These are phyloP conservation scores for Taeniopygia guttata DNA, from an alignment of 2,797 vertebrate species.

Conservation along the genomic window DNA sequence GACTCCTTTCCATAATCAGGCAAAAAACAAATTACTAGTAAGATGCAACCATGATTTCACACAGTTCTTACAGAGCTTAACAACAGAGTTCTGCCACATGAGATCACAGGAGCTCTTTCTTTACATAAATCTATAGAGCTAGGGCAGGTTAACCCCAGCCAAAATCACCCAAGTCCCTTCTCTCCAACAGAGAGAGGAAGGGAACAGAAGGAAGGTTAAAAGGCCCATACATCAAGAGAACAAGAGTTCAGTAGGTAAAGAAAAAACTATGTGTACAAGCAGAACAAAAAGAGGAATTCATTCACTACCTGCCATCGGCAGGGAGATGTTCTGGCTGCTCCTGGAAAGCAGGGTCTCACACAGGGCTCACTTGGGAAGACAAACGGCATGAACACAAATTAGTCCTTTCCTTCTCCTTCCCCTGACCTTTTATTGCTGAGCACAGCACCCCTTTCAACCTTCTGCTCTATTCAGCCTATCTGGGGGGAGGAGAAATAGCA, in stretches of 20 bases:
- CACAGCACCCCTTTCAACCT: neutral
- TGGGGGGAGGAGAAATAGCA: fast-evolving
- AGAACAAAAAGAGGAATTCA: neutral
- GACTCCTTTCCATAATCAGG: neutral
- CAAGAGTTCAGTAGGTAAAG: neutral
- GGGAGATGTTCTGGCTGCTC: neutral
- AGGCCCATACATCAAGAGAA: neutral
- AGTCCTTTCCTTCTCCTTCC: neutral
- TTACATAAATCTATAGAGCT: neutral
- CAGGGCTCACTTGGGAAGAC: neutral
- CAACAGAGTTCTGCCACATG: neutral
- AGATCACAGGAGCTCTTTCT: neutral
- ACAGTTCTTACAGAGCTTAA: neutral
- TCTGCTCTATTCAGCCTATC: neutral
- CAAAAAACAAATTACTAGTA: neutral
- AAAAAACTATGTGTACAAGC: neutral
- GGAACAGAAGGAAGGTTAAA: neutral
- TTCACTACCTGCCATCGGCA: neutral
- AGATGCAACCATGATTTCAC: neutral
- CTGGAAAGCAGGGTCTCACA: neutral
- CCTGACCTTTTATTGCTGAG: neutral
- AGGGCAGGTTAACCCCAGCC: neutral
- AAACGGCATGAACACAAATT: neutral
- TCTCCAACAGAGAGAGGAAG: neutral
- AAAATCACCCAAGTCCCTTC: neutral